Evolutionary conservation across 2,888 invertebrate species (phyloP), one percentile per base, ranked within the genome.

Genomic region (Diarsia mendica): DNA sequence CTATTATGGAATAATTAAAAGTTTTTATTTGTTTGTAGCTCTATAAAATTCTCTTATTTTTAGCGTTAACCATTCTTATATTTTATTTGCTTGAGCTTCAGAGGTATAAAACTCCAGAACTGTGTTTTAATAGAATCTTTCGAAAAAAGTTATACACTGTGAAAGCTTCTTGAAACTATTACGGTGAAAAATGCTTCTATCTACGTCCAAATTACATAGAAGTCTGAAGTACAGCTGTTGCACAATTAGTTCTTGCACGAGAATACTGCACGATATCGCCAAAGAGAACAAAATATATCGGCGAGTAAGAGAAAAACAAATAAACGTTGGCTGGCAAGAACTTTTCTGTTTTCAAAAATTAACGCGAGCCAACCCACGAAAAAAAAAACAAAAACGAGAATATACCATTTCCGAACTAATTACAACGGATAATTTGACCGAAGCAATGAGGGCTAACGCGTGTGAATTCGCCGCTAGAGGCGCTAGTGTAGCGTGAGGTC

Each of bases 341-440:
- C 69, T 66, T 61, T 66, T 60, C 63, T 73, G 11, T 78, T 73
- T 78, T 69, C 28, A 33, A 68, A 78, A 78, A 73, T 67, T 44
- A 67, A 28, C 72, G 18, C 39, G 15, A 79, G 20, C 8, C 46
- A 58, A 44, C 44, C 51, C 49, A n/a, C 65, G 1, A 67, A 60
- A 51, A 63, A 65, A 64, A 72, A 55, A 48, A 60, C 65, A 55
- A 80, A 75, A 51, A 55, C 13, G 51, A 28, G 44, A 78, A 65
- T 15, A 60, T 18, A 72, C 61, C 70, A 75, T 69, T 78, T 79
- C 72, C 48, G 72, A 82, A 72, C 68, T 75, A 79, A 82, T 84
- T 84, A 79, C 68, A 63, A 46, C 64, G 69, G 51, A 82, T 82
- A 84, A 82, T 76, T 79, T 70, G 76, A 60, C 33, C 39, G 33